Evolutionary conservation across 2,113 vertebrate genomes (phyloP).

Genomic region (Etheostoma cragini): DNA sequence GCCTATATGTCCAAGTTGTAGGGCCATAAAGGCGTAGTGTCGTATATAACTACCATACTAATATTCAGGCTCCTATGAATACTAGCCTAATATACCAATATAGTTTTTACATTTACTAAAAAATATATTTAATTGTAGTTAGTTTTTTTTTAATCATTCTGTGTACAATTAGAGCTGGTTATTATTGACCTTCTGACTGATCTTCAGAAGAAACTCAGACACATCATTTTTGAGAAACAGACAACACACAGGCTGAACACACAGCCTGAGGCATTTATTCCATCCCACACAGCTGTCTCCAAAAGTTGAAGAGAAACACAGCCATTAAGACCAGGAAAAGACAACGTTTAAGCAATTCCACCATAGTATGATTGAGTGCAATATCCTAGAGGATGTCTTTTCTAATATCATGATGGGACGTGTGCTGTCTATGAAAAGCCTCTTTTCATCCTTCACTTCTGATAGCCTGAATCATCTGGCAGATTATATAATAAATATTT

Average conservation of each 20-base stretch:
- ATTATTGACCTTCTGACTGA: not conserved
- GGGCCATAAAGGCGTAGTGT: not conserved
- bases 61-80: not conserved
- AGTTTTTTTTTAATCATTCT: not conserved
- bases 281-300: slow-evolving; percentile 7
- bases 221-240: not conserved
- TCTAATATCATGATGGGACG: slow-evolving; percentile 5
- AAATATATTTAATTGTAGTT: not conserved
- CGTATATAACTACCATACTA: not conserved
- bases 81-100: not conserved
- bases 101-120: not conserved
- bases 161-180: not conserved
- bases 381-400: slow-evolving; percentile 23
- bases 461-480: slow-evolving; percentile 62
- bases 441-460: slow-evolving; percentile 38
- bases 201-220: not conserved
- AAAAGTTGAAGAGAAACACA: slow-evolving; percentile 29
- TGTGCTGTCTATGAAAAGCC: slow-evolving; percentile 32
- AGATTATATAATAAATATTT: slow-evolving; percentile 68
- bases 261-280: slow-evolving; percentile 17
- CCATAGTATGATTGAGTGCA: not conserved
- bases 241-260: not conserved
- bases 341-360: not conserved
- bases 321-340: not conserved
- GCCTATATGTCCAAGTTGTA: slow-evolving; percentile 1